Evolutionary conservation across 2,797 vertebrate genomes (phyloP).

Genomic region (Pteronotus mesoamericanus): DNA sequence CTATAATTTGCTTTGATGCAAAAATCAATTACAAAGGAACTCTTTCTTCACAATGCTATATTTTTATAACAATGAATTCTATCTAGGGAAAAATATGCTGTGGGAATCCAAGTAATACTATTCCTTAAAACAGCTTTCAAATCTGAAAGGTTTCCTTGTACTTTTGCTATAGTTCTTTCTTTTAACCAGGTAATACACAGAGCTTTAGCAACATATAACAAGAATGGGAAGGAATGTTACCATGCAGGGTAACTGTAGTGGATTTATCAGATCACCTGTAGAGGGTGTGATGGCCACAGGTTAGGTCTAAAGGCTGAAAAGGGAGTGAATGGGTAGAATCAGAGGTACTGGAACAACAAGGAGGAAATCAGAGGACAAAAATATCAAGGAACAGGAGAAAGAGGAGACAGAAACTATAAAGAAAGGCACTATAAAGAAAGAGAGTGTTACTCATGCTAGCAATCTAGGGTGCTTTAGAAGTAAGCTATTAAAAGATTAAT

Average conservation of each 20-base stretch:
- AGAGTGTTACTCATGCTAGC: neutral
- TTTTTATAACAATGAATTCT: constrained; percentile 28
- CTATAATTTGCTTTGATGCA: constrained; percentile 51
- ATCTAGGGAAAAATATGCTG: neutral
- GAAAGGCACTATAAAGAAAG: neutral
- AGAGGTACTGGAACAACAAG: neutral
- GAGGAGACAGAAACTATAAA: neutral
- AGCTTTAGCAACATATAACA: neutral
- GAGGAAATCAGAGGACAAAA: neutral
- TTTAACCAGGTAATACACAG: neutral
- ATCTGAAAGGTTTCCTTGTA: constrained; percentile 36
- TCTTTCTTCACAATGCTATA: neutral
- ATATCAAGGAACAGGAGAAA: neutral
- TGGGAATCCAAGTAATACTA: neutral
- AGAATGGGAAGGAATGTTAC: neutral
- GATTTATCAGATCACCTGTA: neutral
- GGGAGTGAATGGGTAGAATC: neutral
- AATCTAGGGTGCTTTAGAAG: neutral
- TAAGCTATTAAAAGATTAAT: neutral
- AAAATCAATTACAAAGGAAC: constrained; percentile 37
- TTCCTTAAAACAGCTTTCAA: neutral
- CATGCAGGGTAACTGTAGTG: neutral
- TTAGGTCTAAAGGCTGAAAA: neutral
- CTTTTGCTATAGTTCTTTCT: neutral
- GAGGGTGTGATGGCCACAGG: neutral